Base-by-base conservation (phyloP, 2,113 vertebrate genomes). In the Cephalophus harveyi region DNA sequence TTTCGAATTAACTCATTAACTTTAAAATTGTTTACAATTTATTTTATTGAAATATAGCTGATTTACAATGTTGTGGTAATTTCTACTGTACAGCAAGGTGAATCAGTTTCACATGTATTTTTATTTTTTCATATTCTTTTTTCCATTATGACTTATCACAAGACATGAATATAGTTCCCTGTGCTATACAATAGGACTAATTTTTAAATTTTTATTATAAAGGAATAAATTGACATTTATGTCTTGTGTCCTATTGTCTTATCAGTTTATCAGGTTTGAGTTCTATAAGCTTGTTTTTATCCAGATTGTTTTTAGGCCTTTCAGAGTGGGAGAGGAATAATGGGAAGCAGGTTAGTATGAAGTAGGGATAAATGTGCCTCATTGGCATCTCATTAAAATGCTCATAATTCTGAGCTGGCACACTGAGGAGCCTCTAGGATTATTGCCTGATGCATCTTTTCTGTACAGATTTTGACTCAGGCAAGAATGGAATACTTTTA, bases 151-250 rank as follows among this genome's bases (percentile, higher is more conserved):
- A 33, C 30, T 50, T 81, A 33, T 81, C 78, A 81, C 78, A 52
- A 48, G 48, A 81, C 17, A 33, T 52, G 78, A 81, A 52, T 81
- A 52, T 33, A 81, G 48, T 52, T 52, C 48, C 48, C 3, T 81
- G 78, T 81, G 78, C 78, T 81, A 21, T 52, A 52, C 10, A 52
- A 19, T 52, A 81, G 17, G 46, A 81, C 48, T 6, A 82, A 59
- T 48, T 67, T 97, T 97, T 85, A 57, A 23, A 86, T 84, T 98
- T 97, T 90, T 96, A 57, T 78, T 76, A 59, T 55, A 92, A 97
- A 95, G 6, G 17, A 84, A 85, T 78, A 96, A 95, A 84, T 86
- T 30, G 71, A 25, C 54, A 62, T 87, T 40, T 89, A n/a, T 52
- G 4, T 48, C 71, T 93, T 79, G 67, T 74, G 78, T 94, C 48